These are phyloP conservation scores for Loxodonta africana DNA, from an alignment of 2,113 vertebrate species.

Conservation along the genomic window DNA sequence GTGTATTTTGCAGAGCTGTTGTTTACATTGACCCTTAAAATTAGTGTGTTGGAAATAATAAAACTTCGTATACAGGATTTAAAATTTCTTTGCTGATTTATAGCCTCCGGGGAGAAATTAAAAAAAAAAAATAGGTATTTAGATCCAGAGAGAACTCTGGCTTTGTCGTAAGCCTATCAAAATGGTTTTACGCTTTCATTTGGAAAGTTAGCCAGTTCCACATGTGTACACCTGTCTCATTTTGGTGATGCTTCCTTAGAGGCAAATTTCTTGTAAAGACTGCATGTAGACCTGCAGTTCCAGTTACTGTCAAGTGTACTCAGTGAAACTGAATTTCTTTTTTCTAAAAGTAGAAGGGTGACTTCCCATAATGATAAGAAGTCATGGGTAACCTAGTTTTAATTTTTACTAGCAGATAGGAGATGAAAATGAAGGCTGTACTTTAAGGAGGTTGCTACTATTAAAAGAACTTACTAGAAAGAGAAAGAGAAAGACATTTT, in stretches of 20 bases:
- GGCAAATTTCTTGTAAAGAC: conserved; percentile 50
- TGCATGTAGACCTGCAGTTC: conserved; percentile 2
- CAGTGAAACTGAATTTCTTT: neutral
- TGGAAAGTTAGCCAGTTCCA: neutral
- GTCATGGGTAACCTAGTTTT: conserved; percentile 19
- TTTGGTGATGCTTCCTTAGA: conserved; percentile 37
- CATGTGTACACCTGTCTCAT: neutral
- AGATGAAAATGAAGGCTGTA: neutral
- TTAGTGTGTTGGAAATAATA: neutral
- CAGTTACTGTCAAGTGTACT: neutral
- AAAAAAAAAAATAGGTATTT: neutral
- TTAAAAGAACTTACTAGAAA: conserved; percentile 62
- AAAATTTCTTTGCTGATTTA: neutral
- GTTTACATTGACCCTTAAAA: conserved; percentile 1
- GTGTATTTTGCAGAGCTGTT: neutral
- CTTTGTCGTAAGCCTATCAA: neutral
- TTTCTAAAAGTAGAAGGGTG: conserved; percentile 55
- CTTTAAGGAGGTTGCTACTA: conserved; percentile 12
- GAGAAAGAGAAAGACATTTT: conserved; percentile 57
- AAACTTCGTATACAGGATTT: neutral
- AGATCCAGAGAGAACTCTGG: neutral
- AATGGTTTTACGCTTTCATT: conserved; percentile 33
- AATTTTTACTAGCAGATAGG: conserved; percentile 40
- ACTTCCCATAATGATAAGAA: conserved; percentile 17
- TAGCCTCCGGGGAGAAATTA: neutral